These are phyloP conservation scores for Trematomus loennbergii DNA, from an alignment of 2,113 vertebrate species.

Conservation along the genomic window DNA sequence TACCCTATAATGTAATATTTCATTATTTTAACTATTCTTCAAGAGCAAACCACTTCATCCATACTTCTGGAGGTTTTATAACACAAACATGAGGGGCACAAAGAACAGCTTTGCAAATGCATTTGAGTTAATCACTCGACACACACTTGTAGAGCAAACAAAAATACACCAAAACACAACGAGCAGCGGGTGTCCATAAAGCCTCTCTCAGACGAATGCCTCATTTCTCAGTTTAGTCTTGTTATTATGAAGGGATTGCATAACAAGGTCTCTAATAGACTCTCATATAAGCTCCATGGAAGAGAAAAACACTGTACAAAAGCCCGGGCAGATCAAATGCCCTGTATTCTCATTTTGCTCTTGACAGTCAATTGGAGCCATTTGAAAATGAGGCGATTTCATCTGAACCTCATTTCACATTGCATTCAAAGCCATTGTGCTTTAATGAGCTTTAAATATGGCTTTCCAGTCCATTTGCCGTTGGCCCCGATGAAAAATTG, in stretches of 20 bases:
- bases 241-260: constrained; percentile 13
- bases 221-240: constrained; percentile 35
- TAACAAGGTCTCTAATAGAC: constrained; percentile 42
- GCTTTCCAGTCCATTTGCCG: constrained; percentile 34
- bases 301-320: constrained; percentile 38
- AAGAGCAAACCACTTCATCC: neutral
- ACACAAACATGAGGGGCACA: neutral
- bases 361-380: constrained; percentile 14
- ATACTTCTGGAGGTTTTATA: neutral
- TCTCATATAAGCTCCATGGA: constrained; percentile 9
- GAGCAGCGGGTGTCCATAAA: constrained; percentile 8
- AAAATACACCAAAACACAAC: constrained; percentile 9
- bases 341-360: neutral
- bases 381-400: constrained; percentile 45
- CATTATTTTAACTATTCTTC: neutral
- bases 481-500: constrained; percentile 22
- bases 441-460: constrained; percentile 55
- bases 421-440: constrained; percentile 46
- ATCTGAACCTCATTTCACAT: constrained; percentile 47
- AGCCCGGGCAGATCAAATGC: constrained; percentile 31
- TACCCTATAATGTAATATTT: neutral
- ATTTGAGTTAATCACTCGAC: neutral
- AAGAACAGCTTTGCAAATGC: constrained; percentile 1
- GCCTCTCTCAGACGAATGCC: constrained; percentile 7
- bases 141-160: neutral